Percentiles rank a stretch among this genome's conserved stretches.
Evolutionary conservation across 2,888 invertebrate genomes (phyloP).

Genomic region (Melinaea marsaeus): DNA sequence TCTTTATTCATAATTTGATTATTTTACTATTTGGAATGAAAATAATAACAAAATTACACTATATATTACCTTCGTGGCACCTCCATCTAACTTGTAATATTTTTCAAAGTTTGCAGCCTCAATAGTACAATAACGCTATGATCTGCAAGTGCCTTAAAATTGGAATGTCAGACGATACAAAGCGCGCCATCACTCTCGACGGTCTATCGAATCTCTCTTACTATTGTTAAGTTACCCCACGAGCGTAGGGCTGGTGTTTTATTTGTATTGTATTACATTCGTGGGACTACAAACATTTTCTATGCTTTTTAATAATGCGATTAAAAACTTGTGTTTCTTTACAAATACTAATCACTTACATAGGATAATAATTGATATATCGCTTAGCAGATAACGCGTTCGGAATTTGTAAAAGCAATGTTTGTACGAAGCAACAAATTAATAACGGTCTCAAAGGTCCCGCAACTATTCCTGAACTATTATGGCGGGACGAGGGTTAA

Average conservation of each 20-base stretch:
- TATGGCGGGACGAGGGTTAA: conserved; percentile 12
- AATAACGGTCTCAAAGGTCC: conserved; percentile 11
- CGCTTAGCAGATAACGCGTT: background rate
- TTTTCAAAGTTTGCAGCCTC: conserved; percentile 4
- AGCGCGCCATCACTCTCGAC: conserved; percentile 15
- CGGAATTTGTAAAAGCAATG: conserved; percentile 12
- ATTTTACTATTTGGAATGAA: no score
- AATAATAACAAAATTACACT: background rate
- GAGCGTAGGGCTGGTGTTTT: background rate
- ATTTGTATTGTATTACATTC: no score
- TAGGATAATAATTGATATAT: conserved; percentile 3
- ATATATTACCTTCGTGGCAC: background rate
- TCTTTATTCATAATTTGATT: no score
- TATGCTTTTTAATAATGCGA: no score
- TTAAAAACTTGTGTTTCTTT: background rate
- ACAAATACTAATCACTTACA: background rate
- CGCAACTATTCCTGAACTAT: conserved; percentile 6
- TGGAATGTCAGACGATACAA: conserved; percentile 17
- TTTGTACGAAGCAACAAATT: conserved; percentile 12
- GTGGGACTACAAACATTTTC: no score
- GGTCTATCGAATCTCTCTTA: conserved; percentile 5
- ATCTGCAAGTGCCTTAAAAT: conserved; percentile 19
- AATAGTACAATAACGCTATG: conserved; percentile 13
- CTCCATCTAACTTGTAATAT: background rate
- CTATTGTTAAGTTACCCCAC: background rate